A percentile compares a stretch with the other conserved stretches of the same genome.
phyloP scores from a whole-genome alignment of 2,113 vertebrate genomes.

The Prolemur simus region DNA sequence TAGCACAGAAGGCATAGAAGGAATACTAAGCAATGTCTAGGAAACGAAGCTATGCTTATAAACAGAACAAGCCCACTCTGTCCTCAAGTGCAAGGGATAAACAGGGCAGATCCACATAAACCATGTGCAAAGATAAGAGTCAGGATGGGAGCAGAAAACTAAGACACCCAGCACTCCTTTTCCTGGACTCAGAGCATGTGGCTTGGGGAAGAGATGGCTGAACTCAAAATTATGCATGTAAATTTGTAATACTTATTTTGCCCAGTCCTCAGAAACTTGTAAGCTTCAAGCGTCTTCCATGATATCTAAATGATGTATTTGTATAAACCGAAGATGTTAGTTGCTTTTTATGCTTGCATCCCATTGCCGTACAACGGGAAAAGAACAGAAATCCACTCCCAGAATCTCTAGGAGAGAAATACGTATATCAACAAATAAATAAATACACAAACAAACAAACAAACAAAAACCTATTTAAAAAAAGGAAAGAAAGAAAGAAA shows the following conservation, averaged over 20 bases:
- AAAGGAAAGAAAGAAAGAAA: neutral
- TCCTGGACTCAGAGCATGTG: neutral
- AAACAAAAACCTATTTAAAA: slow-evolving; percentile 20
- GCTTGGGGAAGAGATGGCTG: neutral
- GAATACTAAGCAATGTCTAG: neutral
- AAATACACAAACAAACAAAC: no score
- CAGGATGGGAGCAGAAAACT: neutral
- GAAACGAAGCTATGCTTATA: neutral
- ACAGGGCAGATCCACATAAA: fast-evolving
- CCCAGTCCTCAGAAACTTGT: slow-evolving; percentile 34
- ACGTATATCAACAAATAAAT: slow-evolving; percentile 62
- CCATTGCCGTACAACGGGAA: slow-evolving; percentile 64
- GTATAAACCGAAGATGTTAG: slow-evolving; percentile 68
- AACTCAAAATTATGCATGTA: neutral
- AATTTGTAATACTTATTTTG: neutral
- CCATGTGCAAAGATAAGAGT: neutral
- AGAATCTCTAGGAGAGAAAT: slow-evolving; percentile 66
- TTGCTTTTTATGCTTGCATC: slow-evolving; percentile 77
- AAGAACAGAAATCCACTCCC: slow-evolving; percentile 60
- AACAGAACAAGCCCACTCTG: neutral
- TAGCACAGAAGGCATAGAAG: neutral
- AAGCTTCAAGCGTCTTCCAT: slow-evolving; percentile 40
- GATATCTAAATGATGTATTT: slow-evolving; percentile 71
- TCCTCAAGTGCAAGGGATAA: neutral
- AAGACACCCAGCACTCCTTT: no score